Evolutionary conservation across 2,113 vertebrate species (phyloP).

Genomic region (Romanogobio albipinnatus): DNA sequence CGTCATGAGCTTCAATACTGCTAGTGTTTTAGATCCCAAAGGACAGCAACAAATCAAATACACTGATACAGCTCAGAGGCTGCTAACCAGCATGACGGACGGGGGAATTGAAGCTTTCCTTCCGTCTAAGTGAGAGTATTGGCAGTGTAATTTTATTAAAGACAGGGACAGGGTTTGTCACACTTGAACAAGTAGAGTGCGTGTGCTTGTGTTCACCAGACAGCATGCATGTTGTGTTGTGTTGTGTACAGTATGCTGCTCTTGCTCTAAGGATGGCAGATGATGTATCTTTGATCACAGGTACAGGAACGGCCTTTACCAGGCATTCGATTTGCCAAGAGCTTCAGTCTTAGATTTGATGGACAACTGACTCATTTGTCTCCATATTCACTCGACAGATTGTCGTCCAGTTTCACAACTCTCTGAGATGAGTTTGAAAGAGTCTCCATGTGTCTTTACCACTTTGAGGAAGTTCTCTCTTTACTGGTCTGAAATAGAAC

Average conservation of each 20-base stretch:
- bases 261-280: constrained; percentile 31
- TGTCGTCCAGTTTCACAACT: constrained; percentile 50
- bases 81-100: constrained; percentile 11
- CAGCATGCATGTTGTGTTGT: neutral
- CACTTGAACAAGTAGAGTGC: neutral
- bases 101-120: constrained; percentile 5
- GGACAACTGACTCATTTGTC: constrained; percentile 73
- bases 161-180: constrained; percentile 1
- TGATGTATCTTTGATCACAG: constrained; percentile 47
- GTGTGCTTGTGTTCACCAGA: neutral
- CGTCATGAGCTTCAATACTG: constrained; percentile 74
- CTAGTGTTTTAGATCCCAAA: constrained; percentile 34
- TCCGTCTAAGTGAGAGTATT: neutral
- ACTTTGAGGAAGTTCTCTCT: constrained; percentile 56
- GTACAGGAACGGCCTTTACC: too few species aligned
- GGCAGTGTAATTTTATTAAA: neutral
- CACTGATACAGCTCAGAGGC: constrained; percentile 20
- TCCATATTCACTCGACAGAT: constrained; percentile 69
- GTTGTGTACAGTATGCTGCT: constrained; percentile 20
- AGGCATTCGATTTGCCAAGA: neutral
- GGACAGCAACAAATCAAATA: constrained; percentile 33
- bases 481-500: neutral
- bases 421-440: constrained; percentile 59
- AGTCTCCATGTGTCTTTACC: constrained; percentile 20
- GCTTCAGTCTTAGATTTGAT: constrained; percentile 64